Conservation (phyloP, 2,888 invertebrate genomes). For the Melanophora roralis region DNA sequence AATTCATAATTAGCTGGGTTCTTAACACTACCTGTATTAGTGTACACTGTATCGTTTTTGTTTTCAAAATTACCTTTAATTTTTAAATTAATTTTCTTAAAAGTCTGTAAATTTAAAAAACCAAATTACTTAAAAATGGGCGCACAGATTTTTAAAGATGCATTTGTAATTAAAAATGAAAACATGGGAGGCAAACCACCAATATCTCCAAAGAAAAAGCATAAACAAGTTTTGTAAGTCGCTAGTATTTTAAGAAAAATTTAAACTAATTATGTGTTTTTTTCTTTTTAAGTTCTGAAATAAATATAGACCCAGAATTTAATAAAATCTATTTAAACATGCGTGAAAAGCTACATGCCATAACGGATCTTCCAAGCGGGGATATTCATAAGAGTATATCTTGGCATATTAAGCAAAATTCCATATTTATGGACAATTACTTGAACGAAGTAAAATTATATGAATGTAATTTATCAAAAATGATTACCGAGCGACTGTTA, state of each 20-base stretch:
- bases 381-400: background rate
- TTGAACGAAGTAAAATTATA: background rate
- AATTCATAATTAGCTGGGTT: too few species aligned
- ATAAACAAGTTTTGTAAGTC: slow-evolving; percentile 6
- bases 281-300: background rate
- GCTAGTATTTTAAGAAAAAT: too few species aligned
- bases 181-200: background rate
- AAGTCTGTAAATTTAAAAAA: background rate
- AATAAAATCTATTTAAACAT: slow-evolving; percentile 24
- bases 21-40: too few species aligned
- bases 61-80: too few species aligned
- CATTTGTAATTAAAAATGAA: background rate
- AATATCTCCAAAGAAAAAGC: background rate
- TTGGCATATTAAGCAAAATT: slow-evolving; percentile 8
- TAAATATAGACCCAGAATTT: background rate
- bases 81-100: too few species aligned
- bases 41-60: too few species aligned
- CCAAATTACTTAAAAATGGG: slow-evolving; percentile 15
- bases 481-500: slow-evolving; percentile 12
- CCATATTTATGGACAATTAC: slow-evolving; percentile 21
- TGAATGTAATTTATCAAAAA: slow-evolving; percentile 16
- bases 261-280: too few species aligned
- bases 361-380: slow-evolving; percentile 19
- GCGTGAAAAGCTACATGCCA: slow-evolving; percentile 5
- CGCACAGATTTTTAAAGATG: background rate